Evolutionary conservation across 2,113 vertebrate species (phyloP).

Genomic region (Cryptoleucopteryx plumbea): DNA sequence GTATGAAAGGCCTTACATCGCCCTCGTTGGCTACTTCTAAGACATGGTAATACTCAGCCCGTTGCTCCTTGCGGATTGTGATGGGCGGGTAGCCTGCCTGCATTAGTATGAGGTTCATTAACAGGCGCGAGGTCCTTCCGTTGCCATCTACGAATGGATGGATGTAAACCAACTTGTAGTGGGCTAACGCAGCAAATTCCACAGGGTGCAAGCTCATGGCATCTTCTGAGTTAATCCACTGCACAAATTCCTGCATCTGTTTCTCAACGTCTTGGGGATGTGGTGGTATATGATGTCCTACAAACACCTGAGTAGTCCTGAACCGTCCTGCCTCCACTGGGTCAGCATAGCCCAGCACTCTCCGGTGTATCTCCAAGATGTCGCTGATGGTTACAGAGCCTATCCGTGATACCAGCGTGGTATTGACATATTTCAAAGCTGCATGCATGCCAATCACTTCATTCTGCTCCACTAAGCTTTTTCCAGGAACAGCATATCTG

Average conservation of each 20-base stretch:
- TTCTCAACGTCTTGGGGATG: conserved; percentile 86
- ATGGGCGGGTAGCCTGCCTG: conserved; percentile 92
- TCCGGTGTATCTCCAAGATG: conserved; percentile 88
- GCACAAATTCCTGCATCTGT: conserved; percentile 90
- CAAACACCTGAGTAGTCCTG: conserved; percentile 88
- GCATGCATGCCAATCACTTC: conserved; percentile 94
- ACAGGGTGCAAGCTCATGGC: conserved; percentile 90
- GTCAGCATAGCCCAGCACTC: conserved; percentile 93
- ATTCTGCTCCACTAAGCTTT: conserved; percentile 94
- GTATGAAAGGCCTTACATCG: conserved; percentile 93
- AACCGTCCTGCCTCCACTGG: conserved; percentile 90
- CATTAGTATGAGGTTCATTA: conserved; percentile 97
- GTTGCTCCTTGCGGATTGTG: conserved; percentile 93
- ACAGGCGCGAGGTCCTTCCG: conserved; percentile 87
- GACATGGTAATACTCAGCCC: conserved; percentile 87
- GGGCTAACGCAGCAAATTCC: conserved; percentile 89
- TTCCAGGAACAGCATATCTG: conserved; percentile 89
- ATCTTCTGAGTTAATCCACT: conserved; percentile 96
- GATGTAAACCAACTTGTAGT: conserved; percentile 96
- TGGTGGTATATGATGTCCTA: conserved; percentile 93
- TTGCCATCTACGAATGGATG: conserved; percentile 96
- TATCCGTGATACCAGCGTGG: conserved; percentile 82
- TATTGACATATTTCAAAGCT: conserved; percentile 92
- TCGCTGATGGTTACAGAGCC: conserved; percentile 80
- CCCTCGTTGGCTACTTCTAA: conserved; percentile 94